Percentiles rank a stretch among this genome's conserved stretches.
Conservation (phyloP, 2,113 vertebrate genomes). For the Herpetotheres cachinnans region DNA sequence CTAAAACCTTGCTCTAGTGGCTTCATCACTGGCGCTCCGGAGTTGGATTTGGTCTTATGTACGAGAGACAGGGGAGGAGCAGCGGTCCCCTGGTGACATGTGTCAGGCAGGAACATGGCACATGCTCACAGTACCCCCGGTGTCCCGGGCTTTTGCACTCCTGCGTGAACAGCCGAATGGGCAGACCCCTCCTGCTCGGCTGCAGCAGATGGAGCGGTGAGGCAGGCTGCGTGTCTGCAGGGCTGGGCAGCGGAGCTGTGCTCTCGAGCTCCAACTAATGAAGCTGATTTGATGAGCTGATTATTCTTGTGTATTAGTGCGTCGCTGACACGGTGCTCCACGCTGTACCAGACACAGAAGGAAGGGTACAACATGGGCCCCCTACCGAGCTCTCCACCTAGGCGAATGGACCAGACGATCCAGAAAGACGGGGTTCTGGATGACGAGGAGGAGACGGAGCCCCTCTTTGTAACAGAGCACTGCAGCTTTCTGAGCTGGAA, state of each 20-base stretch:
- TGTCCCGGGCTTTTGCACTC: slow-evolving; percentile 26
- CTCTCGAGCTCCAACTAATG: slow-evolving; percentile 49
- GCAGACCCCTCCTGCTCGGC: slow-evolving; percentile 50
- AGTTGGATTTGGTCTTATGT: background rate
- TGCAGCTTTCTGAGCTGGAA: slow-evolving; percentile 62
- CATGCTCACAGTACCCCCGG: background rate
- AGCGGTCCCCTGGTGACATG: background rate
- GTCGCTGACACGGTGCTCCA: slow-evolving; percentile 28
- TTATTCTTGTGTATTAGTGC: slow-evolving; percentile 66
- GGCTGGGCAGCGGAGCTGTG: slow-evolving; percentile 50
- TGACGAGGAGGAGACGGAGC: background rate
- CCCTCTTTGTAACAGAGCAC: slow-evolving; percentile 50
- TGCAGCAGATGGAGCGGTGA: slow-evolving; percentile 64
- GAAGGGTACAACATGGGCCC: background rate
- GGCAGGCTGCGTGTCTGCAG: slow-evolving; percentile 54
- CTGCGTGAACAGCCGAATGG: slow-evolving; percentile 15
- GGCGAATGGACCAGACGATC: background rate
- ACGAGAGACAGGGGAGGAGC: background rate
- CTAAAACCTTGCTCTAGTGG: background rate
- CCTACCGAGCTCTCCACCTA: slow-evolving; percentile 10
- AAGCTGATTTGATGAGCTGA: slow-evolving; percentile 69
- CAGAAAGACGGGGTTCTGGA: background rate
- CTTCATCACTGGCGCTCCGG: background rate
- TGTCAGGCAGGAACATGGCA: slow-evolving; percentile 34
- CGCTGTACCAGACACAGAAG: slow-evolving; percentile 14